A percentile compares a stretch with the other conserved stretches of the same genome.
Conservation (phyloP, 2,888 invertebrate species). For the Pachymerium ferrugineum region DNA sequence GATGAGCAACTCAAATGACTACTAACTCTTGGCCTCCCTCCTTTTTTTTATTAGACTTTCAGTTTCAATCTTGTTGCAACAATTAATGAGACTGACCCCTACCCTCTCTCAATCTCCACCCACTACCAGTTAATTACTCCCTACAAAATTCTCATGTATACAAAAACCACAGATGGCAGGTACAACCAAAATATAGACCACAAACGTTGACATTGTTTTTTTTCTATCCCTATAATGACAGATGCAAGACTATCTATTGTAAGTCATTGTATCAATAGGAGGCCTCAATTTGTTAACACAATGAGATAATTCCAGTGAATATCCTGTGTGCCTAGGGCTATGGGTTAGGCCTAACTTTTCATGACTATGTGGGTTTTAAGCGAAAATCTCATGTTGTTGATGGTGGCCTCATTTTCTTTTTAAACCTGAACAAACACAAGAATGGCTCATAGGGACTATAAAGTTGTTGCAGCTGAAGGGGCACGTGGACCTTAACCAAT, state of each 20-base stretch:
- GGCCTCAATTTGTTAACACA: slow-evolving; percentile 18
- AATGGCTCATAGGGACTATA: not conserved
- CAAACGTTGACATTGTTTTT: no score
- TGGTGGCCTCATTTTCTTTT: not conserved
- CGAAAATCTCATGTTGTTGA: slow-evolving; percentile 12
- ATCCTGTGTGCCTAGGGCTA: not conserved
- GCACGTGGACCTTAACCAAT: slow-evolving; percentile 11
- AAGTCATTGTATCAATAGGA: slow-evolving; percentile 13
- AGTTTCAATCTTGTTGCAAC: slow-evolving; percentile 21
- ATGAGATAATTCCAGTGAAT: not conserved
- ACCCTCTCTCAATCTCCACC: not conserved
- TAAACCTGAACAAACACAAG: slow-evolving; percentile 2
- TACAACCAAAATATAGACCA: not conserved
- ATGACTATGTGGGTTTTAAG: no score
- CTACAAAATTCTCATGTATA: slow-evolving; percentile 8
- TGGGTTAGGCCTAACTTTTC: not conserved
- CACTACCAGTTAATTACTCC: not conserved
- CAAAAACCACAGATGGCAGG: slow-evolving; percentile 18
- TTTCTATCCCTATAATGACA: no score
- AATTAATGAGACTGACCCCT: slow-evolving; percentile 5
- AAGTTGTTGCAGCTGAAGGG: slow-evolving; percentile 11
- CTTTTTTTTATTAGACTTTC: slow-evolving; percentile 9
- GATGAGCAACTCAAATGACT: not conserved
- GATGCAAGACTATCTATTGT: not conserved
- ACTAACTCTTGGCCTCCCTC: not conserved